Evolutionary conservation across 2,888 invertebrate genomes (phyloP).

Genomic region (Leptogaster cylindrica): DNA sequence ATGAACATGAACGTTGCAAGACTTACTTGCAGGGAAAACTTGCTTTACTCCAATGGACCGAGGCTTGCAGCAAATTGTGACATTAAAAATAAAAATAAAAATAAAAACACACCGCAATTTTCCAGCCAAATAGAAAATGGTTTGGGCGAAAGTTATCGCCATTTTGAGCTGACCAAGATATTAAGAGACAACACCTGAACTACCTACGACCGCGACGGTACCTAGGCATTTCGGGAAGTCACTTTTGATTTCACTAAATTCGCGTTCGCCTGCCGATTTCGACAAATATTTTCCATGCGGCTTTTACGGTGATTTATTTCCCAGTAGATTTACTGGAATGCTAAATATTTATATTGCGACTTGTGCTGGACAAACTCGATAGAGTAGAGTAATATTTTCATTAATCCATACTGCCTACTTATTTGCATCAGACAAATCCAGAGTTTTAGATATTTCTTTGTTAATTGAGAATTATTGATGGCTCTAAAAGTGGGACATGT

Average conservation of each 20-base stretch:
- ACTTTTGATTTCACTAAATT: constrained; percentile 1
- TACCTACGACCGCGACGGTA: background rate
- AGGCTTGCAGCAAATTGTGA: constrained; percentile 6
- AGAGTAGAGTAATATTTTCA: too few species aligned
- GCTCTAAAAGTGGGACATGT: too few species aligned
- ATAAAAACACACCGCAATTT: constrained; percentile 4
- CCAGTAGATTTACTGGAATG: background rate
- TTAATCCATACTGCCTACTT: too few species aligned
- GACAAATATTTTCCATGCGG: too few species aligned
- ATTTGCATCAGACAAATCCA: too few species aligned
- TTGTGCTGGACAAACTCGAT: too few species aligned
- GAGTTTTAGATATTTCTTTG: too few species aligned
- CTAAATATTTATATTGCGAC: background rate
- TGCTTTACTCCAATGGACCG: constrained; percentile 9
- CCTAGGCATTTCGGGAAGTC: background rate
- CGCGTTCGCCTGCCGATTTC: background rate
- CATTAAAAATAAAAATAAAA: background rate
- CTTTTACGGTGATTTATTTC: constrained; percentile 3
- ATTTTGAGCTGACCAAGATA: background rate
- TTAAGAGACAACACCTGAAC: background rate
- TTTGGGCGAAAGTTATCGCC: constrained; percentile 9
- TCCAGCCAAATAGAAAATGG: background rate
- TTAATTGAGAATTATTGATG: too few species aligned
- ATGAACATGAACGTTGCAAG: too few species aligned
- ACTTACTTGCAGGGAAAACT: background rate